Conservation (phyloP, 2,797 vertebrate genomes). For the Peromyscus nudipes region DNA sequence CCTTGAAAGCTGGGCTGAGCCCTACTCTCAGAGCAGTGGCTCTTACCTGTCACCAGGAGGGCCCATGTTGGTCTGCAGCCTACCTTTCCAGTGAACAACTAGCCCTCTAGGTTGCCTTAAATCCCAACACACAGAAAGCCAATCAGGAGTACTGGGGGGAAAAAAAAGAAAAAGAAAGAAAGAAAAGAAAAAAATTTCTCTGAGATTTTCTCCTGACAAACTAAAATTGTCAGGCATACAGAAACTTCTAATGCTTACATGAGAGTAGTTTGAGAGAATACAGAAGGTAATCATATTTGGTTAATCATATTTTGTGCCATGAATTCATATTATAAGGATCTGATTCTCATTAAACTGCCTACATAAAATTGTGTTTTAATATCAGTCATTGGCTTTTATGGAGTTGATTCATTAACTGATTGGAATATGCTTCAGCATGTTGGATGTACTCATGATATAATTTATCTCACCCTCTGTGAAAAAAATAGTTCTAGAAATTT, state of each 20-base stretch:
- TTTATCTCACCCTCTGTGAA: slow-evolving; percentile 6
- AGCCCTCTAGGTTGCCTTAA: neutral
- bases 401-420: slow-evolving; percentile 17
- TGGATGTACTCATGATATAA: slow-evolving; percentile 12
- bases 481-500: slow-evolving; percentile 42
- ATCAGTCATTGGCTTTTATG: neutral
- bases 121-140: neutral
- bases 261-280: neutral
- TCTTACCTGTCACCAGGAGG: neutral
- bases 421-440: slow-evolving; percentile 45
- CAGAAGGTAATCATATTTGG: neutral
- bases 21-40: neutral
- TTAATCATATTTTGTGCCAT: neutral
- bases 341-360: neutral
- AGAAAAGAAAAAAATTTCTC: neutral
- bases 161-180: too few species aligned
- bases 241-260: neutral
- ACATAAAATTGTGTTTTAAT: slow-evolving; percentile 46
- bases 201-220: neutral
- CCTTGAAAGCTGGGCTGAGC: neutral
- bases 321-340: neutral
- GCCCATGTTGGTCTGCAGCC: neutral
- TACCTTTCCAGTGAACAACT: neutral
- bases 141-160: neutral
- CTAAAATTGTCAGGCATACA: neutral